Percentiles rank a stretch among this genome's conserved stretches.
These are phyloP conservation scores for Eucera pruinosa DNA, from an alignment of 2,888 invertebrate genomes.

Conservation along the genomic window DNA sequence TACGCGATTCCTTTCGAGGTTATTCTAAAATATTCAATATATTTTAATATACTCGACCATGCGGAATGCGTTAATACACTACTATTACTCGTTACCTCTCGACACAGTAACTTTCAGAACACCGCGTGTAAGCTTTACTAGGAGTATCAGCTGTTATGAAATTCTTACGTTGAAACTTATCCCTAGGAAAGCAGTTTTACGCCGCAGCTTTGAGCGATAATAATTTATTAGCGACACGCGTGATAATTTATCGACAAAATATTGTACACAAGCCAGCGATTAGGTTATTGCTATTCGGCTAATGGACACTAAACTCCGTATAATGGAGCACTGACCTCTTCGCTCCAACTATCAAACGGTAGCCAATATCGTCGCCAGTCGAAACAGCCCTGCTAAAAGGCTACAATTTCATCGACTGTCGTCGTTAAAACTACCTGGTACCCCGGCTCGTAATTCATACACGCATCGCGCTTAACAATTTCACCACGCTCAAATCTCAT, in stretches of 20 bases:
- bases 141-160: too few relatives aligned
- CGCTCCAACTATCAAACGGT: neutral
- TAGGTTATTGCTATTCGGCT: neutral
- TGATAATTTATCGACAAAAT: neutral
- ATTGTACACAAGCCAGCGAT: neutral
- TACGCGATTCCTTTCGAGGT: too few relatives aligned
- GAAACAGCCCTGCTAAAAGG: neutral
- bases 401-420: neutral
- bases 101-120: too few relatives aligned
- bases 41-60: too few relatives aligned
- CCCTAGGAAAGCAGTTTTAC: neutral
- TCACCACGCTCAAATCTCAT: neutral
- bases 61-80: too few relatives aligned
- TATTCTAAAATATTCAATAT: too few relatives aligned
- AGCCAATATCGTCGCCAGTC: neutral
- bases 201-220: neutral
- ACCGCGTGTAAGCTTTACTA: too few relatives aligned
- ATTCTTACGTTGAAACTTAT: neutral
- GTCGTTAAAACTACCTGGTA: neutral
- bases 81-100: too few relatives aligned
- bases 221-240: neutral
- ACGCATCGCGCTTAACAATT: neutral
- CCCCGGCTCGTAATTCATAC: neutral
- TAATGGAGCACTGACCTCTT: neutral
- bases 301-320: neutral